These are phyloP conservation scores for Argyra leucocephala DNA, from an alignment of 2,888 invertebrate species.

Conservation along the genomic window DNA sequence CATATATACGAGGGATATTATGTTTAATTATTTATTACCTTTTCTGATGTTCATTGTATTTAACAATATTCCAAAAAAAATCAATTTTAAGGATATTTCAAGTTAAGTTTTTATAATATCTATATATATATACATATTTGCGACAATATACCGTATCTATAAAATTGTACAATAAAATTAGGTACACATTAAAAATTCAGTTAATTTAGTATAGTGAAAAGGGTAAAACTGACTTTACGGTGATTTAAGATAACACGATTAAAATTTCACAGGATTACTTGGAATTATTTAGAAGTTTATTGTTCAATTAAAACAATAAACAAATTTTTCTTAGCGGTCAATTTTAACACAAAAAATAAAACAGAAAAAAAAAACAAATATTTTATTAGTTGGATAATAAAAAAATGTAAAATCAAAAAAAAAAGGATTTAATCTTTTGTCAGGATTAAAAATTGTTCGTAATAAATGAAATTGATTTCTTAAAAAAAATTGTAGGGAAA, in stretches of 20 bases:
- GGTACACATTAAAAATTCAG: no score
- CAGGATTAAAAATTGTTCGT: background rate
- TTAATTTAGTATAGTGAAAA: no score
- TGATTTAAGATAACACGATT: background rate
- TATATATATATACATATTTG: no score
- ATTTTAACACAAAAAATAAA: background rate
- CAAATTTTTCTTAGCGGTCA: background rate
- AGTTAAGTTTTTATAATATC: no score
- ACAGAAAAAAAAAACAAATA: background rate
- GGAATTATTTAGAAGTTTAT: background rate
- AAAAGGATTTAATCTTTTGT: background rate
- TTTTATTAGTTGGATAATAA: background rate
- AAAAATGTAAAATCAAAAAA: background rate
- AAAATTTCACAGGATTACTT: constrained; percentile 3
- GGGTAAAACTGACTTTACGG: background rate
- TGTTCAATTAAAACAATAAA: background rate
- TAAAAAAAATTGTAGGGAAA: no score
- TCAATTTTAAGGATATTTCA: no score
- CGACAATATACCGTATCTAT: no score
- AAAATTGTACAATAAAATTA: background rate
- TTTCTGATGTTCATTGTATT: no score
- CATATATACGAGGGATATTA: no score
- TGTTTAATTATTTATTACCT: no score
- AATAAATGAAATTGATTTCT: no score
- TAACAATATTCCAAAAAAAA: no score